These are phyloP conservation scores for Aotus griseimembra DNA, from an alignment of 2,797 vertebrate genomes.

Conservation along the genomic window DNA sequence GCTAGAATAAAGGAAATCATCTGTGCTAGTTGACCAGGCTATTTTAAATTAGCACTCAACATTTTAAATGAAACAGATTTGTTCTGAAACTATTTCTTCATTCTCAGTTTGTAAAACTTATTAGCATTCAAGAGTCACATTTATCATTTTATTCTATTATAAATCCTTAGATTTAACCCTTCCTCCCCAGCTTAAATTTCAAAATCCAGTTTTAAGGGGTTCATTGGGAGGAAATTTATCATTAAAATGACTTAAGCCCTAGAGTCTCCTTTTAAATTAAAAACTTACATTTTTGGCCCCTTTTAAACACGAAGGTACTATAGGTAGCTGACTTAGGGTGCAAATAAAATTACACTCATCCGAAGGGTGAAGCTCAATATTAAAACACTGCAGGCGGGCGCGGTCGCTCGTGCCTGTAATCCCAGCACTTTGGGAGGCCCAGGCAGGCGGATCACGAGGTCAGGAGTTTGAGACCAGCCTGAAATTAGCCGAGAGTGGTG, in stretches of 20 bases:
- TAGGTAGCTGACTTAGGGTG: background rate
- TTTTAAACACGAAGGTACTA: background rate
- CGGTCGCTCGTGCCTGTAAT: background rate
- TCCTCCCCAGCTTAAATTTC: conserved; percentile 10
- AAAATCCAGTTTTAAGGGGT: conserved; percentile 49
- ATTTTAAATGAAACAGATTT: background rate
- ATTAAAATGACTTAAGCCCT: background rate
- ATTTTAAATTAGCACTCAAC: conserved; percentile 5
- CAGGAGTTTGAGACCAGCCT: background rate
- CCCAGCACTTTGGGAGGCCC: background rate
- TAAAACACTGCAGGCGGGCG: background rate
- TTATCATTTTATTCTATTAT: conserved; percentile 27
- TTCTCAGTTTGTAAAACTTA: conserved; percentile 23
- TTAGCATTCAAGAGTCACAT: background rate
- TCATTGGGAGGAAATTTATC: background rate
- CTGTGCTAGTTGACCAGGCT: background rate
- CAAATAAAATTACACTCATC: conserved; percentile 25
- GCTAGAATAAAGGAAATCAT: background rate
- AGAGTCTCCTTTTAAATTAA: conserved; percentile 37
- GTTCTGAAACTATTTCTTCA: conserved; percentile 4
- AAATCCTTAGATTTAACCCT: background rate
- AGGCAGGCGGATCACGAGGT: background rate
- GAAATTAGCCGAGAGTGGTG: background rate
- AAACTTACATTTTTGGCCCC: conserved; percentile 25
- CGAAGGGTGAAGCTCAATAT: background rate